Evolutionary conservation across 53 echinoderm and acorn worm species (phyloP), one percentile per base, ranked within the genome.

Genomic region (Zoroaster sp.): DNA sequence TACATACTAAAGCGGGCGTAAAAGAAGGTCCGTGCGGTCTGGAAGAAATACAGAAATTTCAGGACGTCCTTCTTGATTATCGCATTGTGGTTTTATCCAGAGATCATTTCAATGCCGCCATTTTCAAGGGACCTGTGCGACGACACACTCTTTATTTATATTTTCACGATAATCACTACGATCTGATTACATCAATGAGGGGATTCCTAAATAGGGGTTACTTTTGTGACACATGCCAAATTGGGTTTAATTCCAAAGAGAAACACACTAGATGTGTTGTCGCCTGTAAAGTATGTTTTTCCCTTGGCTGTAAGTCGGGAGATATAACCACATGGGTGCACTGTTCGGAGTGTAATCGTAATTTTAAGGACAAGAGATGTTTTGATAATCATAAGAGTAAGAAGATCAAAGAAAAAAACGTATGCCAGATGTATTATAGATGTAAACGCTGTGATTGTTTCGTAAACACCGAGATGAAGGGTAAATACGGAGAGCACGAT

Each of bases 1-100:
- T 95, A 66, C 88, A 88, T 73, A 69, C 32, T 10, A 52, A 88
- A 52, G 92, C 88, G n/a, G 79, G 88, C 1, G 85, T 95, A 17
- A 83, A 83, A 15, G 66, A 83, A 38, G 88, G 78, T 1, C 80
- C 40, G 31, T 94, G 95, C 34, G 90, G 95, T 2, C 74, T 92
- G 3, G 77, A 87, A 18, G 92, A 92, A 83, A 70, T 92, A 15
- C 40, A 88, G 14, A 47, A 23, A n/a, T 94, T 89, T 35, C 88
- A 94, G 40, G 78, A 77, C 63, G 66, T 77, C 38, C 33, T 77
- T 17, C 36, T 53, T 34, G 79, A 92, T 2, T 87, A 92, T 65
- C 49, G 87, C 5, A 68, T 87, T 3, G 59, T 91, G 43, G 73
- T 92, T 1, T 73, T 92, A 15, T 92, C 92, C 17, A 85, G 31